These are phyloP conservation scores for Formica aserva DNA, from an alignment of 2,888 invertebrate genomes.

Conservation along the genomic window DNA sequence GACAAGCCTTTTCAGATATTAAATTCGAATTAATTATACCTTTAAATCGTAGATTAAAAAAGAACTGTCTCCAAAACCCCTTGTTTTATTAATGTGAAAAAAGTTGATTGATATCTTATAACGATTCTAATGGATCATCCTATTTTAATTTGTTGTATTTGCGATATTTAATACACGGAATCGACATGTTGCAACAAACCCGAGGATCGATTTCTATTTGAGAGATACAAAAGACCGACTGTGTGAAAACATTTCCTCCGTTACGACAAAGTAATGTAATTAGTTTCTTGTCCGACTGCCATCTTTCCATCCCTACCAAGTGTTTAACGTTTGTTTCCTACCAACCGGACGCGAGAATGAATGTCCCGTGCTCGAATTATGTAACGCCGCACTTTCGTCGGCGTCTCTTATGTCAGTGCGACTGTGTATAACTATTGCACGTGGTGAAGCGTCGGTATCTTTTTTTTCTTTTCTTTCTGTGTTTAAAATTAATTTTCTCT, in stretches of 20 bases:
- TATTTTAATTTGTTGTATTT: neutral
- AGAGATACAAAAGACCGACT: slow-evolving; percentile 22
- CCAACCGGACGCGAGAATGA: slow-evolving; percentile 73
- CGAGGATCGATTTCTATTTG: slow-evolving; percentile 52
- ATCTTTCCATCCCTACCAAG: slow-evolving; percentile 60
- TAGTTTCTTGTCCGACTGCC: slow-evolving; percentile 67
- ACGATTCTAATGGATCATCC: neutral
- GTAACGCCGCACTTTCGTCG: slow-evolving; percentile 81
- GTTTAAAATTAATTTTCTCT: slow-evolving; percentile 3
- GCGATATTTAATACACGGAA: slow-evolving; percentile 7
- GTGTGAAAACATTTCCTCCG: slow-evolving; percentile 61
- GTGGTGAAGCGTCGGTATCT: slow-evolving; percentile 6
- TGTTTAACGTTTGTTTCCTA: slow-evolving; percentile 62
- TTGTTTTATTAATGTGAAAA: neutral
- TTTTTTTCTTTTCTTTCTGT: slow-evolving; percentile 29
- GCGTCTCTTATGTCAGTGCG: slow-evolving; percentile 76
- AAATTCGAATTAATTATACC: neutral
- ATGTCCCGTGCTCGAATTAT: slow-evolving; percentile 80
- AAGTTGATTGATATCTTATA: neutral
- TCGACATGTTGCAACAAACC: neutral
- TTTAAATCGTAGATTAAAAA: neutral
- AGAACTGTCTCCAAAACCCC: neutral
- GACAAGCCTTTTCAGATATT: neutral
- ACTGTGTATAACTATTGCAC: slow-evolving; percentile 36
- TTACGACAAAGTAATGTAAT: slow-evolving; percentile 67